phyloP scores from a whole-genome alignment of 2,113 vertebrate species.

The Chlamydotis undulata region DNA sequence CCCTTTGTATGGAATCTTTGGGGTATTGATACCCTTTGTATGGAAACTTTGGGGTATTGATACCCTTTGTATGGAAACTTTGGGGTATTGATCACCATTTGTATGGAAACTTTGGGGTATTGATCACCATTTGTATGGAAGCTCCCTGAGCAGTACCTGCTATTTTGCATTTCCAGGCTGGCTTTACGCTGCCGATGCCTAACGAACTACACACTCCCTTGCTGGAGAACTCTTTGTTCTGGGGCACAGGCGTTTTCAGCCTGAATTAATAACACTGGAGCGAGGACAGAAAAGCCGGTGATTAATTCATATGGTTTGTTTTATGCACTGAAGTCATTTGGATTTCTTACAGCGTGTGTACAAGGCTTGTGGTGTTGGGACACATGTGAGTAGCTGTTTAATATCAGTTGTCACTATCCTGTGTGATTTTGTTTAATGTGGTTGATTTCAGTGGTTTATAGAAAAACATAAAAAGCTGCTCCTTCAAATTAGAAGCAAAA shows the following conservation, averaged over 20 bases:
- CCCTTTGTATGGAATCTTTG: background rate
- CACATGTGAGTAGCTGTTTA: slow-evolving; percentile 41
- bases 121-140: background rate
- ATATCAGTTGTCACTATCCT: slow-evolving; percentile 28
- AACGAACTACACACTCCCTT: background rate
- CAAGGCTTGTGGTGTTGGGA: background rate
- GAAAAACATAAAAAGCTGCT: background rate
- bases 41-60: background rate
- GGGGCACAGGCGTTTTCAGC: background rate
- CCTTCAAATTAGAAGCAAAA: slow-evolving; percentile 2
- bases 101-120: background rate
- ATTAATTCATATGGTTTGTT: slow-evolving; percentile 50
- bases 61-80: background rate
- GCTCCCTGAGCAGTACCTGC: background rate
- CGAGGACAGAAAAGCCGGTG: slow-evolving; percentile 11
- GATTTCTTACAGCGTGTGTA: background rate
- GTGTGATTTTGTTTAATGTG: slow-evolving; percentile 1
- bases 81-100: background rate
- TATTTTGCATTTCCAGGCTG: background rate
- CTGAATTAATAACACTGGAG: background rate
- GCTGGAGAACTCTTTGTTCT: background rate
- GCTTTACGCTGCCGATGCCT: background rate
- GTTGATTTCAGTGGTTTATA: background rate
- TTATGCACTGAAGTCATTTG: slow-evolving; percentile 55
- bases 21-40: background rate